Evolutionary conservation across 2,888 invertebrate species (phyloP), one percentile per base, ranked within the genome.

Genomic region (Luperina testacea): DNA sequence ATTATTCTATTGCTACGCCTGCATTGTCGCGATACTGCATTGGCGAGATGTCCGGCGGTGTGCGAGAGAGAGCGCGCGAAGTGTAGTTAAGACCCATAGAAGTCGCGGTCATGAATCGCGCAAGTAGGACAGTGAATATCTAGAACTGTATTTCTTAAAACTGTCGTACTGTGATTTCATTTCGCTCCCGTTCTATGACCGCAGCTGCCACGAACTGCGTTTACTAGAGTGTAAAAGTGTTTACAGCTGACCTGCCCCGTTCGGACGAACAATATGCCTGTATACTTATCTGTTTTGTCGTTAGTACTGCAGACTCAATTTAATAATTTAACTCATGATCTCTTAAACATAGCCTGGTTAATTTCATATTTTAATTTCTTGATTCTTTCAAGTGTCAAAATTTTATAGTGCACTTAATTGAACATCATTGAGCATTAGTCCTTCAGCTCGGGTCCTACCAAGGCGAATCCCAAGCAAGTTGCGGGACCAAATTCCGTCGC

Each of bases 341-440:
- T 32, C 27, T 68, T 48, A 42, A 78, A 78, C 78, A 68, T 61
- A 78, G 32, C 42, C 27, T 7, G 38, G 38, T 13, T n/a, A 24
- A 42, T 63, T 76, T 76, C 27, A 51, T 76, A 51, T 42, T 59
- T n/a, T 38, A 11, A 59, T n/a, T 63, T 13, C 2, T 4, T 32
- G 9, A 45, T 53, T 63, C 4, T 53, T 53, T 3, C 4, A 9
- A 17, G 13, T 48, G 27, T 68, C 1, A 27, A 32, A 6, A 42
- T 38, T 48, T 6, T 7, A 38, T 32, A 0, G 17, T 42, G 64
- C 8, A 42, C 5, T 51, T n/a, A 53, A n/a, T 65, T 51, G 51
- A 65, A 42, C 15, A n/a, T 59, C 15, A 81, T 59, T 74, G 79
- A 81, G 75, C 82, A 51, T 51, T 48, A 48, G 24, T 57, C 2